Evolutionary conservation across 2,797 vertebrate genomes (phyloP).

Genomic region (Rhinella marina): DNA sequence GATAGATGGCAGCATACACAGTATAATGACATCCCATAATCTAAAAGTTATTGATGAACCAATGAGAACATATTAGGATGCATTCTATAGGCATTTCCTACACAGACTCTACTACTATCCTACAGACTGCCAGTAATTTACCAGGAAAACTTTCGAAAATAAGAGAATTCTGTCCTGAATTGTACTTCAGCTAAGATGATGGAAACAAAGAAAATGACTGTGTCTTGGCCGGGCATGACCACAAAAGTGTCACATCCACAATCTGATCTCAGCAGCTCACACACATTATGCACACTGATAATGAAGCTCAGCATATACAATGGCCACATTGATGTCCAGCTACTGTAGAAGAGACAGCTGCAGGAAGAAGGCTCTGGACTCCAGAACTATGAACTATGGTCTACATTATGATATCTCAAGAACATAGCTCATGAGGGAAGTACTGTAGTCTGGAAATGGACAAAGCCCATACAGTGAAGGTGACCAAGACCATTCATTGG

Average conservation of each 20-base stretch:
- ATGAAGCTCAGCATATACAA: neutral
- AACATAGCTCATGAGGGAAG: no score
- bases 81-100: no score
- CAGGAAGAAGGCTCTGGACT: neutral
- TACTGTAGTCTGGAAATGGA: no score
- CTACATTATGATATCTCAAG: no score
- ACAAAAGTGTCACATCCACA: neutral
- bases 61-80: no score
- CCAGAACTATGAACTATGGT: neutral
- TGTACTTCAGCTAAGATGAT: neutral
- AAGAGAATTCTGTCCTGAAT: neutral
- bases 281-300: neutral
- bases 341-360: neutral
- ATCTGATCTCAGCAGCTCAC: constrained; percentile 1
- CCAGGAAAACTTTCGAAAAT: neutral
- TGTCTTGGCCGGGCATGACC: neutral
- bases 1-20: neutral
- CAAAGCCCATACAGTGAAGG: no score
- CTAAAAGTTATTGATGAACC: no score
- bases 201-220: constrained; percentile 27
- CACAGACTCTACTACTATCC: no score
- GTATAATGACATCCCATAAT: no score
- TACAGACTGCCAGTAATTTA: no score
- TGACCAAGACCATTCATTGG: no score
- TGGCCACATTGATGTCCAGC: neutral